These are phyloP conservation scores for Trileptium ribeirensis DNA, from an alignment of 2,888 invertebrate species.

Conservation along the genomic window DNA sequence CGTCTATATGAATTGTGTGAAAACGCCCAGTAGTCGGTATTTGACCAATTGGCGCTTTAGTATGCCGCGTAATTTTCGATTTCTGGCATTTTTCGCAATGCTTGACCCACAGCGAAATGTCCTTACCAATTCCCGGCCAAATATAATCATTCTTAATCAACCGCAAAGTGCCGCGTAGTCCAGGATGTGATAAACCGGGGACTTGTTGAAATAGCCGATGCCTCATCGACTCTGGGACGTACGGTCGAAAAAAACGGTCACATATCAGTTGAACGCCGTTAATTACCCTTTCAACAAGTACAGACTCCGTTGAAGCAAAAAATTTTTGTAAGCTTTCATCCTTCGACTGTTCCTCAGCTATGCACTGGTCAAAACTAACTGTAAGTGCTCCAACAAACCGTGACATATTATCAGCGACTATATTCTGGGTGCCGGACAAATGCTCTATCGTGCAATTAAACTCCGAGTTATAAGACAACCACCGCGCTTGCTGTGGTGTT, in stretches of 20 bases:
- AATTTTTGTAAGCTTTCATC: background rate
- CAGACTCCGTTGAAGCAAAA: background rate
- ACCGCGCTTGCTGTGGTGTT: background rate
- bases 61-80: background rate
- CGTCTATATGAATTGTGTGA: background rate
- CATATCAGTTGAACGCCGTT: background rate
- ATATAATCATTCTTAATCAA: background rate
- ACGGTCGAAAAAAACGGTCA: background rate
- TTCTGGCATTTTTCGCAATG: background rate
- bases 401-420: conserved; percentile 7
- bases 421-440: background rate
- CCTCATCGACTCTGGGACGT: background rate
- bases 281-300: background rate
- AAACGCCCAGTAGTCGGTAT: background rate
- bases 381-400: background rate
- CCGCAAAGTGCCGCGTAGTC: background rate
- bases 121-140: background rate
- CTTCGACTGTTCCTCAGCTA: background rate
- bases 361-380: background rate
- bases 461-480: conserved; percentile 14
- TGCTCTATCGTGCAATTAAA: conserved; percentile 4
- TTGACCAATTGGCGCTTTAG: background rate
- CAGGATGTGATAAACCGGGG: background rate
- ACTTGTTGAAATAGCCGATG: background rate
- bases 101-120: background rate